Percentiles rank a stretch among this genome's conserved stretches.
Conservation (phyloP, 30 jellyfish, hydroid and myxozoan species). For the Haliclystus octoradiatus region DNA sequence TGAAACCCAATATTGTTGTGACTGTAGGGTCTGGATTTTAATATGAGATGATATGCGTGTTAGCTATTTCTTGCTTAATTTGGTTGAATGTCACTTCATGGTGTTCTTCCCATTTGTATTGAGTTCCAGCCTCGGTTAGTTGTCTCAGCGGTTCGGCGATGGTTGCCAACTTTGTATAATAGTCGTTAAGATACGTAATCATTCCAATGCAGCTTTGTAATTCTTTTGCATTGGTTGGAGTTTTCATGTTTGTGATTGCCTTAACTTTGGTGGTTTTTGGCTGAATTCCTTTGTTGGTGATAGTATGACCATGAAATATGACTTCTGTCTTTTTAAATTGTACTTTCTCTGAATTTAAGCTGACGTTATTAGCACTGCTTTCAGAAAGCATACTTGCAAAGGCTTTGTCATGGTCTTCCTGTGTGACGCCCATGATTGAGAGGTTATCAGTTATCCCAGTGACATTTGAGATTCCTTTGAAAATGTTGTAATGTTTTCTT, state of each 20-base stretch:
- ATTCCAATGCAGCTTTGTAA: slow-evolving; percentile 14
- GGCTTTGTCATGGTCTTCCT: slow-evolving; percentile 17
- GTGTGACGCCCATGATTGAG: not conserved
- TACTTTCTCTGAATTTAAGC: slow-evolving; percentile 8
- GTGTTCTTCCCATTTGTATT: no score
- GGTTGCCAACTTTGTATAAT: slow-evolving; percentile 1
- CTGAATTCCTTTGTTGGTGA: slow-evolving; percentile 6
- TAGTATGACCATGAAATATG: slow-evolving; percentile 4
- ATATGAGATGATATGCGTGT: no score
- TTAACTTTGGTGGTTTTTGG: slow-evolving; percentile 2
- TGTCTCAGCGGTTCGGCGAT: slow-evolving; percentile 7
- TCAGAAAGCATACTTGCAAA: slow-evolving; percentile 2
- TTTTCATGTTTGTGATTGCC: not conserved
- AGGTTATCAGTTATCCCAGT: slow-evolving; percentile 12
- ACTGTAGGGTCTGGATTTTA: no score
- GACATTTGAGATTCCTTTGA: not conserved
- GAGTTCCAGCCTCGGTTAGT: no score
- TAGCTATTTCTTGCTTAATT: no score
- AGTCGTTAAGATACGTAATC: slow-evolving; percentile 16
- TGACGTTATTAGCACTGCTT: slow-evolving; percentile 2
- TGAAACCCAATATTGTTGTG: no score
- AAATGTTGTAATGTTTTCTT: slow-evolving; percentile 3
- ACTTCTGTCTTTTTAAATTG: slow-evolving; percentile 6
- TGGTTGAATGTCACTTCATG: no score
- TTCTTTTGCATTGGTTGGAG: slow-evolving; percentile 20